Evolutionary conservation across 1,140 invertebrate species (phyloP).

Genomic region (Camponotus floridanus): DNA sequence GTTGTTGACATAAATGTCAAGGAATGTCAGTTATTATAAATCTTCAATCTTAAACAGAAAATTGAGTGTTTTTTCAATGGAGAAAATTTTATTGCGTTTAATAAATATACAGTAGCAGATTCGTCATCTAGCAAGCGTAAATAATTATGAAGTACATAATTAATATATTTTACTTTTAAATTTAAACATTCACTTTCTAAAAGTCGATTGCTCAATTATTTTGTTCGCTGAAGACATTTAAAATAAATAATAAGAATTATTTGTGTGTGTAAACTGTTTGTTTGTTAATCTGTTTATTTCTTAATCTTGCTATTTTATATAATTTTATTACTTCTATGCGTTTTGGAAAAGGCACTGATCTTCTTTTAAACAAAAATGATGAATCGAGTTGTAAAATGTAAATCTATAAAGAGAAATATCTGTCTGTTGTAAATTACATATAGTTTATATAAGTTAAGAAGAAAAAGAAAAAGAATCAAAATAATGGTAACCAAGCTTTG

Average conservation of each 20-base stretch:
- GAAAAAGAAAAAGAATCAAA: no score
- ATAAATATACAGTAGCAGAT: constrained; percentile 5
- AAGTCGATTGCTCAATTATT: neutral
- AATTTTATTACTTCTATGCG: neutral
- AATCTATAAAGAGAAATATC: neutral
- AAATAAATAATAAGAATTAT: neutral
- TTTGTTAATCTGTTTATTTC: no score
- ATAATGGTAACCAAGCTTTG: neutral
- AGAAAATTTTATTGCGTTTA: neutral
- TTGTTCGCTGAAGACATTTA: neutral
- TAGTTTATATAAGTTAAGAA: no score
- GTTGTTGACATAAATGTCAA: neutral
- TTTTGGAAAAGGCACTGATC: neutral
- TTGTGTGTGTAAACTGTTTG: no score
- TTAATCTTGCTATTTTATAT: constrained; percentile 1
- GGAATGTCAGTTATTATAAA: neutral
- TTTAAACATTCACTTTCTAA: constrained; percentile 12
- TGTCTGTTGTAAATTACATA: neutral
- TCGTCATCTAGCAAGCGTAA: neutral
- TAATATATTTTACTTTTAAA: neutral
- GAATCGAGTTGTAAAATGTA: neutral
- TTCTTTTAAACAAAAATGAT: neutral
- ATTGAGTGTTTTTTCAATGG: neutral
- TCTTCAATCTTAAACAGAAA: neutral
- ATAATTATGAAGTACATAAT: neutral